phyloP scores from a whole-genome alignment of 2,797 vertebrate species.

The Rachycentron canadum region DNA sequence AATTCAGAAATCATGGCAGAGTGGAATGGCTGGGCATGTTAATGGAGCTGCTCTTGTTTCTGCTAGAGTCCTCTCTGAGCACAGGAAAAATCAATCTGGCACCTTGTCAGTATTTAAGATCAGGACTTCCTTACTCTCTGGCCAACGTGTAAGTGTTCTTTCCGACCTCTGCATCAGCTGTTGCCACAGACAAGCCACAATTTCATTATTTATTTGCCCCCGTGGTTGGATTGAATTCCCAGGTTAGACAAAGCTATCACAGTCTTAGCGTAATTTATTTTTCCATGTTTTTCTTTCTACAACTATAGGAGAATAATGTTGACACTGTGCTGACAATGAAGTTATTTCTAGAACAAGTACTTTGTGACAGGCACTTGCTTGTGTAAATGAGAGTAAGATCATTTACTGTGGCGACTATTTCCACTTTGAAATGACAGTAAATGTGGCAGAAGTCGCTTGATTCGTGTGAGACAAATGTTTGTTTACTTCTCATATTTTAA shows the following conservation, averaged over 20 bases:
- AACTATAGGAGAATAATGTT: neutral
- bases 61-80: constrained; percentile 56
- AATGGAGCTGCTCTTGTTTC: constrained; percentile 72
- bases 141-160: constrained; percentile 41
- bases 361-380: constrained; percentile 1
- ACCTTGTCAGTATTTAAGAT: constrained; percentile 68
- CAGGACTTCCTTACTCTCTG: constrained; percentile 47
- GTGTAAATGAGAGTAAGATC: constrained; percentile 16
- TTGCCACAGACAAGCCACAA: constrained; percentile 49
- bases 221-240: constrained; percentile 33
- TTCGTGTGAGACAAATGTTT: constrained; percentile 24
- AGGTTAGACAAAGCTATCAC: neutral
- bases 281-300: neutral
- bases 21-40: constrained; percentile 63
- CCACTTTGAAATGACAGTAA: constrained; percentile 10
- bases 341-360: neutral
- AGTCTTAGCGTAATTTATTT: neutral
- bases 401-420: constrained; percentile 23
- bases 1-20: constrained; percentile 60
- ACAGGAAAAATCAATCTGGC: constrained; percentile 75
- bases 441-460: constrained; percentile 21
- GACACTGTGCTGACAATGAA: neutral
- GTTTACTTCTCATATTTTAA: constrained; percentile 29
- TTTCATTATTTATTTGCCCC: constrained; percentile 53
- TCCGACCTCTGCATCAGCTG: constrained; percentile 47